These are phyloP conservation scores for Merodon equestris DNA, from an alignment of 2,888 invertebrate genomes.

Conservation along the genomic window DNA sequence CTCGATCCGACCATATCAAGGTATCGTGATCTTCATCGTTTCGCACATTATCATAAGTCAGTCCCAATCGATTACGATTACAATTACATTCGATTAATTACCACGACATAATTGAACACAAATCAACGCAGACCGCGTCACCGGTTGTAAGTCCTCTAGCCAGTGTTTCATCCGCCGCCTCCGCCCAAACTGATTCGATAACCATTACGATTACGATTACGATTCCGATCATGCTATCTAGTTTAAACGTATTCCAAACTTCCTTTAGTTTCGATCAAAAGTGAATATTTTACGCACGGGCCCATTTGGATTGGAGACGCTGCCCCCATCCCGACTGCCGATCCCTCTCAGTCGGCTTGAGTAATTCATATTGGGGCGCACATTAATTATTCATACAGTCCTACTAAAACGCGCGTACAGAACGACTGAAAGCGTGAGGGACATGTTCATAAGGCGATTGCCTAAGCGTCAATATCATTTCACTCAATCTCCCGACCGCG, in stretches of 20 bases:
- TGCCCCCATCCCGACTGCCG: neutral
- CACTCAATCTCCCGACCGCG: conserved; percentile 33
- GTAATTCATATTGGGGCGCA: conserved; percentile 65
- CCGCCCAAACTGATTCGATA: conserved; percentile 2
- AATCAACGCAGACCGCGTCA: conserved; percentile 27
- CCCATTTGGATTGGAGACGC: conserved; percentile 53
- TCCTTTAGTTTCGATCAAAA: conserved; percentile 51
- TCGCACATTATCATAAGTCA: conserved; percentile 34
- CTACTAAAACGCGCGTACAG: conserved; percentile 37
- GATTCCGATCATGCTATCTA: conserved; percentile 67
- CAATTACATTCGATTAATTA: conserved; percentile 57
- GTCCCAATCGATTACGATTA: conserved; percentile 33
- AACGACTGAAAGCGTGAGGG: conserved; percentile 34
- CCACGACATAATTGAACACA: conserved; percentile 17
- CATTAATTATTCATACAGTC: conserved; percentile 66
- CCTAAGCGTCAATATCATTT: conserved; percentile 48
- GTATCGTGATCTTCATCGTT: conserved; percentile 8
- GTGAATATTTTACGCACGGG: conserved; percentile 60
- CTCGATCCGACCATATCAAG: neutral
- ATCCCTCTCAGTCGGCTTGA: conserved; percentile 11
- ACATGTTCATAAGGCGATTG: conserved; percentile 58
- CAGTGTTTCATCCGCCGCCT: conserved; percentile 12
- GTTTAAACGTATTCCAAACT: conserved; percentile 64
- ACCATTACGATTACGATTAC: conserved; percentile 40
- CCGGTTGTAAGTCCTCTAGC: neutral